These are phyloP conservation scores for Simalia tracyae DNA, from an alignment of 2,797 vertebrate genomes.

Conservation along the genomic window DNA sequence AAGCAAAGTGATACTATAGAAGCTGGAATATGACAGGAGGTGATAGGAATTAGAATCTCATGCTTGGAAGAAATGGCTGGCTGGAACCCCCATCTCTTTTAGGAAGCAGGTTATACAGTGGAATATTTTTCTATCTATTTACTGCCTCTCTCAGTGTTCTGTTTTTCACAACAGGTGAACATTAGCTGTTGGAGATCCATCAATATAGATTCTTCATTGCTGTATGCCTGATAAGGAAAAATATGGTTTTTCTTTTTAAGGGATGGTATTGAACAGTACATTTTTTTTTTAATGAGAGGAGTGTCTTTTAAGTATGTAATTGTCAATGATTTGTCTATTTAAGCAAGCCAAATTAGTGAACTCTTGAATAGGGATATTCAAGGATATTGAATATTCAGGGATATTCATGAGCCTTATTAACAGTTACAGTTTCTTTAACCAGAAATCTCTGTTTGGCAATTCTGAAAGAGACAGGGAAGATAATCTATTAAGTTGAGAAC, in stretches of 20 bases:
- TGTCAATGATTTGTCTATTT: background rate
- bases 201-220: background rate
- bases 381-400: background rate
- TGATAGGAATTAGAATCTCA: background rate
- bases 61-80: background rate
- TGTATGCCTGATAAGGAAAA: background rate
- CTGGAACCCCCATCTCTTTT: background rate
- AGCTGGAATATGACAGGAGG: background rate
- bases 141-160: background rate
- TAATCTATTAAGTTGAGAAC: conserved; percentile 64
- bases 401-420: background rate
- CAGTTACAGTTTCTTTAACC: conserved; percentile 59
- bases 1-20: too few species aligned
- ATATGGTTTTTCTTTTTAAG: too few species aligned
- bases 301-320: background rate
- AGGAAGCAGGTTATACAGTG: background rate
- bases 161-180: background rate
- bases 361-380: conserved; percentile 33
- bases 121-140: background rate
- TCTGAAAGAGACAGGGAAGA: conserved; percentile 56
- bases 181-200: background rate
- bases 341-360: conserved; percentile 22
- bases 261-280: background rate
- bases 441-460: conserved; percentile 55
- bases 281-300: conserved; percentile 4